phyloP scores from a whole-genome alignment of 2,797 vertebrate genomes.

The Leontopithecus rosalia region DNA sequence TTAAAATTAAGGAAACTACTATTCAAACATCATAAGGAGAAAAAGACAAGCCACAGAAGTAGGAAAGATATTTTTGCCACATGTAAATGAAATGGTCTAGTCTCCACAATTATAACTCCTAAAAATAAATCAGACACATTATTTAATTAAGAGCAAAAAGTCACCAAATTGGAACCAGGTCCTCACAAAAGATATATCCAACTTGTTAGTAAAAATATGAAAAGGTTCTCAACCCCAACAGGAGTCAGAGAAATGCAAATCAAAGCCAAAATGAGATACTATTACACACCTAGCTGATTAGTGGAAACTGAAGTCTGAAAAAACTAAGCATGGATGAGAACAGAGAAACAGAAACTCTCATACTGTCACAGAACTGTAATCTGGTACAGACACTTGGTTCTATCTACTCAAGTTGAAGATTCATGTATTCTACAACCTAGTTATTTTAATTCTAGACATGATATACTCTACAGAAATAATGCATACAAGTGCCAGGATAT shows the following conservation, averaged over 20 bases:
- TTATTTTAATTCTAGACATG: neutral
- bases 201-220: neutral
- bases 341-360: neutral
- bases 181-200: neutral
- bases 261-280: neutral
- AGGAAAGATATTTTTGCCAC: neutral
- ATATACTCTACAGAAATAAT: neutral
- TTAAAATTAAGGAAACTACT: slow-evolving; percentile 14
- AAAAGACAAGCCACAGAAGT: neutral
- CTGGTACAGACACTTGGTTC: neutral
- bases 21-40: neutral
- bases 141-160: neutral
- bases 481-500: neutral
- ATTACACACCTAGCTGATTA: neutral
- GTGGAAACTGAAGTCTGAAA: slow-evolving; percentile 29
- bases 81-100: neutral
- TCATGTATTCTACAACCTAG: neutral
- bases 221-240: slow-evolving; percentile 5
- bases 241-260: neutral
- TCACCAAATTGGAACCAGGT: neutral
- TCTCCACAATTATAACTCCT: neutral
- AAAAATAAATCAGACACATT: neutral
- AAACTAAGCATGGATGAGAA: slow-evolving; percentile 1
- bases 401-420: neutral
- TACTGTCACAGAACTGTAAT: neutral